Evolutionary conservation across 2,113 vertebrate species (phyloP).

Genomic region (Trichomycterus rosablanca): DNA sequence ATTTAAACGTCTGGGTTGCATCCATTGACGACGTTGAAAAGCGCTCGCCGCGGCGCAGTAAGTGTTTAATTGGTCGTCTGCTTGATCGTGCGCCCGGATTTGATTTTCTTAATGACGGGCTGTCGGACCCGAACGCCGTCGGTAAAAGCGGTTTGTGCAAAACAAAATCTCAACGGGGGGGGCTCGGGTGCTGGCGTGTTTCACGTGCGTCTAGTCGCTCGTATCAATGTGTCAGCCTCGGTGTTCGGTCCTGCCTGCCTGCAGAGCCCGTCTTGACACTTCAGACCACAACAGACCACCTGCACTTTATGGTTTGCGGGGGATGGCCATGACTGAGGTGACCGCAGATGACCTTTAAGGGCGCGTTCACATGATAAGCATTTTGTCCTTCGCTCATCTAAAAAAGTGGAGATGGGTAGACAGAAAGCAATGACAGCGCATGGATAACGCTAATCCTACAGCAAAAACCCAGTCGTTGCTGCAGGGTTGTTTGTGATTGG

Average conservation of each 20-base stretch:
- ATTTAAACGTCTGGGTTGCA: constrained; percentile 35
- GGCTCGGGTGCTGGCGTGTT: constrained; percentile 2
- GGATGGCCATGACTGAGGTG: constrained; percentile 23
- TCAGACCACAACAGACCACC: constrained; percentile 26
- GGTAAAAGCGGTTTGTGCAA: constrained; percentile 24
- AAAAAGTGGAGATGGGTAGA: constrained; percentile 18
- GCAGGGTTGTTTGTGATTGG: constrained; percentile 43
- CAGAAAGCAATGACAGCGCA: constrained; percentile 46
- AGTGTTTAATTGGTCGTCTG: constrained; percentile 29
- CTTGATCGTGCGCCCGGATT: constrained; percentile 37
- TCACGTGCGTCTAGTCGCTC: too few relatives aligned
- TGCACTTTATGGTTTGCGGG: constrained; percentile 19
- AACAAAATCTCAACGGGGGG: constrained; percentile 28
- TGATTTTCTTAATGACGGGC: constrained; percentile 55
- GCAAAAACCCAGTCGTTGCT: constrained; percentile 46
- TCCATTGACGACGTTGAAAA: constrained; percentile 36
- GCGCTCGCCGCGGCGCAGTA: constrained; percentile 39
- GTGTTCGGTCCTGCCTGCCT: neutral
- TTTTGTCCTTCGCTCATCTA: too few relatives aligned
- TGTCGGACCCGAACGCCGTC: constrained; percentile 36
- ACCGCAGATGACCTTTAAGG: constrained; percentile 26
- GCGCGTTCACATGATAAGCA: constrained; percentile 36
- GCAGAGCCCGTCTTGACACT: neutral
- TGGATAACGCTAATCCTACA: constrained; percentile 51
- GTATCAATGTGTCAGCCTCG: constrained; percentile 16